A percentile compares a stretch with the other conserved stretches of the same genome.
phyloP scores from a whole-genome alignment of 2,113 vertebrate species.

The Syrrhaptes paradoxus region DNA sequence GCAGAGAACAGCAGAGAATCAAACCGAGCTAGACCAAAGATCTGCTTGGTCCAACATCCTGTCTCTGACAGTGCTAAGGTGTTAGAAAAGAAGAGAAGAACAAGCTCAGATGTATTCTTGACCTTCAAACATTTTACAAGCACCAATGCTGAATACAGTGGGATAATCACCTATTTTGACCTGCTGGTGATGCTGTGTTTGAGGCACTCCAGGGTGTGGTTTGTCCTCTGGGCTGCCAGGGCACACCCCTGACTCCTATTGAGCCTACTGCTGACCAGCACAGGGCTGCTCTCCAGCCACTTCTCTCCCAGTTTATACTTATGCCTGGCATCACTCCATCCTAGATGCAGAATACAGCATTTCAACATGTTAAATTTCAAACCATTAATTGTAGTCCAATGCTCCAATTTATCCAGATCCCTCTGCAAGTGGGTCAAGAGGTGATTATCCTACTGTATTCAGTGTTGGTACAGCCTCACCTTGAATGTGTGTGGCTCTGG shows the following conservation, averaged over 20 bases:
- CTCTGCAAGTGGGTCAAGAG: neutral
- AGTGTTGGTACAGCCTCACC: neutral
- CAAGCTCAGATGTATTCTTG: neutral
- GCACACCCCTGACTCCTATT: too few relatives aligned
- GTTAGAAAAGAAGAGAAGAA: neutral
- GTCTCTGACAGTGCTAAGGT: neutral
- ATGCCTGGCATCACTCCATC: accelerated
- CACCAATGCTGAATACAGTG: accelerated
- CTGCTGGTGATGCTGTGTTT: neutral
- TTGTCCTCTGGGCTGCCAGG: neutral
- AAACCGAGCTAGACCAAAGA: neutral
- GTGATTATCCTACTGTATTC: neutral
- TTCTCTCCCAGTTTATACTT: neutral
- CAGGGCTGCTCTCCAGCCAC: neutral
- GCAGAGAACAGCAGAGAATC: neutral
- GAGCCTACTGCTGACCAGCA: too few relatives aligned
- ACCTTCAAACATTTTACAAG: neutral
- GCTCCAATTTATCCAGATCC: neutral
- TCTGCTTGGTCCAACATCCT: neutral
- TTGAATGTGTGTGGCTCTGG: neutral
- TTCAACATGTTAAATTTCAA: neutral
- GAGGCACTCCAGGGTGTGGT: neutral
- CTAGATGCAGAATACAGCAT: neutral
- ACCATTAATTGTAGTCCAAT: neutral
- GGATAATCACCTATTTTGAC: too few relatives aligned